Evolutionary conservation across 2,797 vertebrate species (phyloP).

Genomic region (Rhincodon typus): DNA sequence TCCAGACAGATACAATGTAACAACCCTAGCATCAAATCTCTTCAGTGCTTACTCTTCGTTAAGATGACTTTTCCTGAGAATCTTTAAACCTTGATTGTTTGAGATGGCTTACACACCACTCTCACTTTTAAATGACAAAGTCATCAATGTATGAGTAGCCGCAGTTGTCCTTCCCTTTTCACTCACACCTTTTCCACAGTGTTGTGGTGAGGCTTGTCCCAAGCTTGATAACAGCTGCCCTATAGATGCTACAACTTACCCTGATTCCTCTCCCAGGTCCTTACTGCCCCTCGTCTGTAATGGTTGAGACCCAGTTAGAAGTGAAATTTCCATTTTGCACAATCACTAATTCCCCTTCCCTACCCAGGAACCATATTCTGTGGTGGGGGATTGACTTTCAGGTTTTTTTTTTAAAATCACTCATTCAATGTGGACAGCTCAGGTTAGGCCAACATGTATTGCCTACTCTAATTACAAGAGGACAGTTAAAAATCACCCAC

Average conservation of each 20-base stretch:
- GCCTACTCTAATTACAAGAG: no score
- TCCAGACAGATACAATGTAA: no score
- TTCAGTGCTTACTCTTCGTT: no score
- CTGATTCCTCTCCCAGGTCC: no score
- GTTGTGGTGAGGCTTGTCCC: neutral
- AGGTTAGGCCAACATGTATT: no score
- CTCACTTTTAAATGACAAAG: neutral
- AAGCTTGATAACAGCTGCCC: neutral
- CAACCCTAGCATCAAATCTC: no score
- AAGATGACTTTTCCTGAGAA: neutral
- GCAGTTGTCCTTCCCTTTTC: neutral
- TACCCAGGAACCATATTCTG: neutral
- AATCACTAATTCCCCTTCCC: neutral
- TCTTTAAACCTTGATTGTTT: neutral
- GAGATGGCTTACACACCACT: neutral
- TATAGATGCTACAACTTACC: neutral
- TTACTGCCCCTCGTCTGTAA: neutral
- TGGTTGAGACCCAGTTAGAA: neutral
- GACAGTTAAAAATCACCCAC: no score
- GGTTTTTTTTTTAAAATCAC: no score
- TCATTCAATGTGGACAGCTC: no score
- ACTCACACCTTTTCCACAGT: no score
- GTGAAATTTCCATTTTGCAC: neutral
- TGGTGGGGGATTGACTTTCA: no score
- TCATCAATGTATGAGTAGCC: no score